A percentile compares a stretch with the other conserved stretches of the same genome.
Evolutionary conservation across 2,888 invertebrate genomes (phyloP).

Genomic region (Rhagium mordax): DNA sequence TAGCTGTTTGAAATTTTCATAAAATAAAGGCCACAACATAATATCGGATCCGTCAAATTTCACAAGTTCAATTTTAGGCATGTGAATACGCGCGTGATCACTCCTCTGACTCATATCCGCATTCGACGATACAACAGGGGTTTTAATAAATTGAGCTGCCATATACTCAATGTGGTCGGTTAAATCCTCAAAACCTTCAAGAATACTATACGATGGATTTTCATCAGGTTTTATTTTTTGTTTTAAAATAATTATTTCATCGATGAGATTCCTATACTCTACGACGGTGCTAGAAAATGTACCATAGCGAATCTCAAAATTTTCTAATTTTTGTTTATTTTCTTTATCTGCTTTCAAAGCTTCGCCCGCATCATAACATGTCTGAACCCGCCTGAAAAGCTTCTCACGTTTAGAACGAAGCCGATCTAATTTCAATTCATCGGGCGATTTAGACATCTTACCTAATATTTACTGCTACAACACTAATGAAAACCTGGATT

Average conservation of each 20-base stretch:
- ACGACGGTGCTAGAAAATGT: constrained; percentile 7
- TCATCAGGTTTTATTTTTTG: constrained; percentile 13
- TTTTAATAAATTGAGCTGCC: constrained; percentile 2
- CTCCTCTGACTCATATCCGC: neutral
- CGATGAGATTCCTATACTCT: constrained; percentile 1
- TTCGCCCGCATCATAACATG: constrained; percentile 16
- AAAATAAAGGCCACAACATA: constrained; percentile 30
- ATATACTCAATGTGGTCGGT: constrained; percentile 22
- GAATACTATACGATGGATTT: constrained; percentile 12
- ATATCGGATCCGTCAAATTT: constrained; percentile 31
- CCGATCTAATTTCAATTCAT: constrained; percentile 8
- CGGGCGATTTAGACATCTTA: neutral
- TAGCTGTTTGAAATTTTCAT: constrained; percentile 38
- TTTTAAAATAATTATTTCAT: constrained; percentile 21
- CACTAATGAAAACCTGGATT: too few species aligned
- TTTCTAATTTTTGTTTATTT: constrained; percentile 14
- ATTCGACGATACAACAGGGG: neutral
- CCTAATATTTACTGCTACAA: too few species aligned
- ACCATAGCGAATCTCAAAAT: too few species aligned
- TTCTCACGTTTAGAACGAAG: constrained; percentile 8
- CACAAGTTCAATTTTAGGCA: constrained; percentile 32
- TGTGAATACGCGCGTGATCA: neutral
- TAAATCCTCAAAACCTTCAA: constrained; percentile 23
- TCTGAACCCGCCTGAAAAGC: constrained; percentile 8
- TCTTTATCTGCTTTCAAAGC: neutral